Conservation (phyloP, 2,113 vertebrate genomes). For the Centropristis striata region DNA sequence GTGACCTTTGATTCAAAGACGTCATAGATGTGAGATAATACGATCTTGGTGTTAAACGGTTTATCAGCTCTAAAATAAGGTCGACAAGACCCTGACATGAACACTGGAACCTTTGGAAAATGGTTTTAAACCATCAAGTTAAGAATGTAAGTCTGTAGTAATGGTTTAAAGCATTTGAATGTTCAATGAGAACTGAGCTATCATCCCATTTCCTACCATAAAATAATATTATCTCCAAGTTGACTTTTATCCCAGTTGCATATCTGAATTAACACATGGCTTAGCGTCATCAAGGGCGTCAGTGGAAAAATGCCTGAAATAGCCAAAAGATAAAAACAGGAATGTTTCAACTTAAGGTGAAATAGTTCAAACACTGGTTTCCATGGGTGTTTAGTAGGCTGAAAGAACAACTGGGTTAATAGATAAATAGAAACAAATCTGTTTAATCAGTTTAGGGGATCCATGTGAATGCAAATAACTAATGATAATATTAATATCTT, state of each 20-base stretch:
- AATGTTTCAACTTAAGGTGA: neutral
- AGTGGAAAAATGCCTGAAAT: conserved; percentile 19
- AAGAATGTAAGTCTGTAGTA: neutral
- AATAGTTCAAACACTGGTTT: neutral
- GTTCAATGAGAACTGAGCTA: neutral
- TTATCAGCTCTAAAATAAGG: neutral
- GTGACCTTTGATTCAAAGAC: conserved; percentile 42
- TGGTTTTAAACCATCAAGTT: neutral
- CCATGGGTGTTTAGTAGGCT: neutral
- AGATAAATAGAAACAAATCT: too few species aligned
- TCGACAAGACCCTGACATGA: neutral
- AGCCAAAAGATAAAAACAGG: neutral
- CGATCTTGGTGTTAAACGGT: neutral
- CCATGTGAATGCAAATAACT: too few species aligned
- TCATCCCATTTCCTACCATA: neutral
- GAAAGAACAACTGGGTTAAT: neutral
- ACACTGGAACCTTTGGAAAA: neutral
- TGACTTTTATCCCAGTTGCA: conserved; percentile 49
- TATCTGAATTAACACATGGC: neutral
- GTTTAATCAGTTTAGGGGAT: too few species aligned
- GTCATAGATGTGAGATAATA: neutral
- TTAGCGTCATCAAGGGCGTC: conserved; percentile 7
- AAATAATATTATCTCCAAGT: conserved; percentile 7
- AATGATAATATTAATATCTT: too few species aligned
- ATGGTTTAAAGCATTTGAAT: neutral